A percentile compares a stretch with the other conserved stretches of the same genome.
phyloP scores from a whole-genome alignment of 2,113 vertebrate genomes.

The Crypturellus undulatus region DNA sequence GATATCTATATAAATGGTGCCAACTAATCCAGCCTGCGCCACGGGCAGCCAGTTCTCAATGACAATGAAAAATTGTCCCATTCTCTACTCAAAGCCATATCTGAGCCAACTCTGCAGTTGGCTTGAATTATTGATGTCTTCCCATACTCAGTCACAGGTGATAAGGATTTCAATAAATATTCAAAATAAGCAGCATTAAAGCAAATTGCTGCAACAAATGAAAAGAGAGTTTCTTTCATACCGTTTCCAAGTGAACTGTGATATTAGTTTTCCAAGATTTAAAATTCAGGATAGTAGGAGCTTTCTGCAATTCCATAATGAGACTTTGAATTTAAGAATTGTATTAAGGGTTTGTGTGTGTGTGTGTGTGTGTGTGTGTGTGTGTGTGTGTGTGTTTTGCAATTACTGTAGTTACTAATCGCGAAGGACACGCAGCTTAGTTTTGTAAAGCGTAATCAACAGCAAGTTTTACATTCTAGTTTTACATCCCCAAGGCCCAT shows the following conservation, averaged over 20 bases:
- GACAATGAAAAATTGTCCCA: background rate
- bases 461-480: background rate
- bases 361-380: background rate
- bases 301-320: background rate
- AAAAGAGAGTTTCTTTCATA: background rate
- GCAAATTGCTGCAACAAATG: background rate
- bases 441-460: background rate
- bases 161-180: background rate
- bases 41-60: background rate
- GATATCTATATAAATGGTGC: background rate
- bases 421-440: background rate
- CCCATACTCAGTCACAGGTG: background rate
- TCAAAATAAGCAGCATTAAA: background rate
- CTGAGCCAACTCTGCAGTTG: background rate
- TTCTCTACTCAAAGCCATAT: background rate
- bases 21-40: background rate
- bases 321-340: background rate
- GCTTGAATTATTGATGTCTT: background rate
- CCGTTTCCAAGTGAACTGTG: background rate
- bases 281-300: background rate
- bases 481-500: background rate
- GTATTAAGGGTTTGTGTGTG: background rate
- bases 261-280: background rate
- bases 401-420: background rate
- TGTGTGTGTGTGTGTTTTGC: background rate